Evolutionary conservation across 2,113 vertebrate species (phyloP), one percentile per base, ranked within the genome.

Genomic region (Manacus vitellinus): DNA sequence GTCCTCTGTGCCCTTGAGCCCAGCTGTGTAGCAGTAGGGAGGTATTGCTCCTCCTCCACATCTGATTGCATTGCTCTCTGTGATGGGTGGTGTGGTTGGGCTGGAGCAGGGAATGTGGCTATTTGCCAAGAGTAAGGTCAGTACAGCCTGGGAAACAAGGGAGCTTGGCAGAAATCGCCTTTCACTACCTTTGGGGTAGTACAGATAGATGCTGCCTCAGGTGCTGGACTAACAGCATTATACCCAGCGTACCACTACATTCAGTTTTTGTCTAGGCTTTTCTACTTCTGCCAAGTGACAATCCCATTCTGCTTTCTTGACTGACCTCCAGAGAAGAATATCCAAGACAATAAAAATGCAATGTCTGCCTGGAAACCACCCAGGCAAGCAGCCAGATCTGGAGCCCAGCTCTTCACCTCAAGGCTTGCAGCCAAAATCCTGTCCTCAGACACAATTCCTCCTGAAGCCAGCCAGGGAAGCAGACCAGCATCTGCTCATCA

Each of bases 291-390:
- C 79, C 90, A 95, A 92, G 88, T 51, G 76, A 94, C 74, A 93
- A 46, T 31, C 51, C 94, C 52, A 43, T 90, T 84, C 90, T 86
- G 88, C 83, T 95, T 81, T 96, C 91, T 86, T 12, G 0, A 87
- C 79, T 88, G 94, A 96, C 90, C 85, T 96, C 95, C 92, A 95
- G 84, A 88, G 83, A 86, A 88, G 68, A 94, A 85, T 91, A 96
- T 89, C 85, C 63, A 87, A 94, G 75, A 93, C 82, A 96, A 94
- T 94, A 95, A 95, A 97, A 97, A 96, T 81, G 85, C 85, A 94
- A 61, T 77, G 92, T 96, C 96, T 97, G 96, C 96, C 96, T 96
- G 96, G 96, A 97, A 97, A 95, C 92, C 92, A 92, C 88, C n/a
- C 68, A 95, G 96, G 96, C 96, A 95, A 85, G 61, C 23, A 0